A percentile compares a stretch with the other conserved stretches of the same genome.
phyloP scores from a whole-genome alignment of 2,113 vertebrate genomes.

The Halcyon malimbica region DNA sequence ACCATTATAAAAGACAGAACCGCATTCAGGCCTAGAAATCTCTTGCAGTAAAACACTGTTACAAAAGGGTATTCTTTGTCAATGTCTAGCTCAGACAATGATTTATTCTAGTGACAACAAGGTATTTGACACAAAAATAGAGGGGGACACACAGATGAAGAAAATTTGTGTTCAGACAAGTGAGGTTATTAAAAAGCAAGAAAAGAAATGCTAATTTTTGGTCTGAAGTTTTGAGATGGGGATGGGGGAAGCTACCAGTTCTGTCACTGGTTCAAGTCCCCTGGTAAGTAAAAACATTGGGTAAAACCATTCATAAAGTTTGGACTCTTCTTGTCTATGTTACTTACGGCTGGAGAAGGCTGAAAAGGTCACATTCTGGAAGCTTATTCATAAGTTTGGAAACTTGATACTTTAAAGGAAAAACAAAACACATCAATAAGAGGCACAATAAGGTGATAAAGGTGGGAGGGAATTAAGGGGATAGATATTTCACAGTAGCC shows the following conservation, averaged over 20 bases:
- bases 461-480: background rate
- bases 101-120: background rate
- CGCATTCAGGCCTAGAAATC: background rate
- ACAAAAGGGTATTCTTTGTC: background rate
- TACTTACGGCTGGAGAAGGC: background rate
- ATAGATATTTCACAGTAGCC: background rate
- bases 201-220: background rate
- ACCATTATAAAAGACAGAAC: background rate
- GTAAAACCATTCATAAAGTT: background rate
- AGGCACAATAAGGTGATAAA: background rate
- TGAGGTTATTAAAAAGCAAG: background rate
- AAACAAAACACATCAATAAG: slow-evolving; percentile 4
- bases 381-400: background rate
- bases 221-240: background rate
- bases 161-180: background rate
- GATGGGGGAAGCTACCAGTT: background rate
- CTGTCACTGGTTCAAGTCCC: background rate
- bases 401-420: background rate
- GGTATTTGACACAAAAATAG: background rate
- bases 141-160: background rate
- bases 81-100: background rate
- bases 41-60: background rate
- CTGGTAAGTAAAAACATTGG: background rate
- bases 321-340: background rate
- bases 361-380: background rate